A percentile compares a stretch with the other conserved stretches of the same genome.
Conservation (phyloP, 2,113 vertebrate species). For the Campylomormyrus tamandua region DNA sequence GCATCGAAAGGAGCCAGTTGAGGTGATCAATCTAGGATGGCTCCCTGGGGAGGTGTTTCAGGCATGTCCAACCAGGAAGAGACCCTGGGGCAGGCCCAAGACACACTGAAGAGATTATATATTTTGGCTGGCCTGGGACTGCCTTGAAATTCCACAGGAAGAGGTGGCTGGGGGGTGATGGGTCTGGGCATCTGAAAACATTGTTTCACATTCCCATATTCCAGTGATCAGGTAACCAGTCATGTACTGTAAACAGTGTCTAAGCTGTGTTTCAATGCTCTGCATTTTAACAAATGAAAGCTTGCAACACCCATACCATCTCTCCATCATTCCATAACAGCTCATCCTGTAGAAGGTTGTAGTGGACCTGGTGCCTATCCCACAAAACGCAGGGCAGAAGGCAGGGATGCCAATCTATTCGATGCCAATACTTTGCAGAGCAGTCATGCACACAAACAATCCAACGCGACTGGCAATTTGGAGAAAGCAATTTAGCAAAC, state of each 20-base stretch:
- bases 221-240: neutral
- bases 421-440: neutral
- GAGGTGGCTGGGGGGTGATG: neutral
- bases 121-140: neutral
- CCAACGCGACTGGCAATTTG: neutral
- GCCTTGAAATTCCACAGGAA: neutral
- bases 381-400: neutral
- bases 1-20: neutral
- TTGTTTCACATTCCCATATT: neutral
- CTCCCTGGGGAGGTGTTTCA: neutral
- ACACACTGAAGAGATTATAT: neutral
- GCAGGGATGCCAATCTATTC: neutral
- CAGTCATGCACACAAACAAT: neutral
- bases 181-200: neutral
- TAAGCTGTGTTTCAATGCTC: neutral
- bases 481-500: neutral
- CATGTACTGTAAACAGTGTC: neutral
- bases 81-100: neutral
- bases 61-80: neutral
- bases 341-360: neutral
- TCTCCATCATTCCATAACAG: neutral
- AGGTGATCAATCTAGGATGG: neutral
- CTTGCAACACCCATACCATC: neutral
- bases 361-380: neutral
- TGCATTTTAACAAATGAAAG: neutral